Evolutionary conservation across 1,140 invertebrate genomes (phyloP), one percentile per base, ranked within the genome.

Genomic region (Nymphalis io): DNA sequence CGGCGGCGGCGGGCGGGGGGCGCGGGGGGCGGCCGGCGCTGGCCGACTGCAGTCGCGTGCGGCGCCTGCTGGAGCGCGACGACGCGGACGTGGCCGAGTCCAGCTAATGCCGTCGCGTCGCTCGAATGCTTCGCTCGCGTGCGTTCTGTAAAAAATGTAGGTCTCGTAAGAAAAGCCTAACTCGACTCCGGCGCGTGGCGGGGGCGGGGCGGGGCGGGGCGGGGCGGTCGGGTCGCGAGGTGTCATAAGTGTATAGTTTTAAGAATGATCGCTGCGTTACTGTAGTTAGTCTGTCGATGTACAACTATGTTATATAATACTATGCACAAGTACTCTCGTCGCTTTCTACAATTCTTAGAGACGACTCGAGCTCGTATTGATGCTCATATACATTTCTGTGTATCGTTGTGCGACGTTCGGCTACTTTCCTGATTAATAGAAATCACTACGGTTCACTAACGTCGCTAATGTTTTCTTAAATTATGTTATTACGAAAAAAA

Each of bases 1-100:
- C 74, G 15, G 51, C 60, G 16, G 57, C 65, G 64, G 58, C 65
- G 8, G 77, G 73, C 20, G 58, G 62, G 5, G 77, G 73, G 16
- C 65, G 51, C 70, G 63, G 58, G 51, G 75, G 71, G 72, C 84
- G 71, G 69, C 75, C 76, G 39, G 68, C 16, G 51, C 72, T 71
- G 59, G 42, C 64, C 39, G 75, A 69, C 44, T 63, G 74, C 69
- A 67, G 66, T 68, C 44, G 33, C 57, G 8, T 59, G 48, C 40
- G 59, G n/a, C n/a, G 66, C 12, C 66, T 77, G 57, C 48, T 53
- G 48, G 72, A 74, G 68, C 66, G 58, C 27, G 76, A 71, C 12
- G 51, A 55, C 51, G 51, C 51, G 21, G 51, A 55, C 51, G 46
- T 16, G 60, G 39, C 68, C 27, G 75, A 70, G 60, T 67, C 71